phyloP scores from a whole-genome alignment of 2,888 invertebrate genomes.

The Germaria angustata region DNA sequence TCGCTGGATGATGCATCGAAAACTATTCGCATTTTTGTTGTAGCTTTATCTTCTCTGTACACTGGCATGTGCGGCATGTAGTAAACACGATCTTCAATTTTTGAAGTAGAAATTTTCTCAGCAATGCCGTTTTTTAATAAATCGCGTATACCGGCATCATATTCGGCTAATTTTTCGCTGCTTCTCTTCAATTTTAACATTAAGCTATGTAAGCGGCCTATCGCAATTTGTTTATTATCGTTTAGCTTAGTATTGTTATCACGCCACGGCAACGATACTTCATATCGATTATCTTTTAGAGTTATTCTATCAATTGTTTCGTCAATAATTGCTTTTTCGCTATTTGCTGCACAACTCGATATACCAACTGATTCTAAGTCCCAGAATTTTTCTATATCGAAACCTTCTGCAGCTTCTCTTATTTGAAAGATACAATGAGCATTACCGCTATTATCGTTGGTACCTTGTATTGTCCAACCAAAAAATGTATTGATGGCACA shows the following conservation, averaged over 20 bases:
- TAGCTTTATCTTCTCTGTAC: constrained; percentile 45
- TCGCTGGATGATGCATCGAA: constrained; percentile 46
- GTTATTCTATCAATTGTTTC: constrained; percentile 36
- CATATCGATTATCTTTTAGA: constrained; percentile 24
- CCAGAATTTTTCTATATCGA: constrained; percentile 47
- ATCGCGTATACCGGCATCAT: constrained; percentile 49
- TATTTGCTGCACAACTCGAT: constrained; percentile 11
- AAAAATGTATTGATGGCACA: constrained; percentile 62
- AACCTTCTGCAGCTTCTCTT: constrained; percentile 30
- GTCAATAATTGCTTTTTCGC: constrained; percentile 14
- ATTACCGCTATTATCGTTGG: constrained; percentile 11
- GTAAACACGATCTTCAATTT: constrained; percentile 17
- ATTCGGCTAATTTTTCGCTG: constrained; percentile 31
- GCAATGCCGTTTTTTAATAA: constrained; percentile 21
- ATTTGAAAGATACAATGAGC: constrained; percentile 19
- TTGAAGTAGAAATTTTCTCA: constrained; percentile 27
- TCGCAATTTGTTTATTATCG: constrained; percentile 47
- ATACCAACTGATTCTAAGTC: constrained; percentile 55
- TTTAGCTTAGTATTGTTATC: no score
- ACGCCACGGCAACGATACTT: no score
- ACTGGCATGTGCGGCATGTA: constrained; percentile 59
- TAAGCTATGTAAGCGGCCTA: constrained; percentile 30
- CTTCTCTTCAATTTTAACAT: constrained; percentile 35
- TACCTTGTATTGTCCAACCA: constrained; percentile 54
- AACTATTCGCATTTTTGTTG: constrained; percentile 43